Evolutionary conservation across 2,797 vertebrate species (phyloP).

Genomic region (Poeciliopsis paucimaculata): DNA sequence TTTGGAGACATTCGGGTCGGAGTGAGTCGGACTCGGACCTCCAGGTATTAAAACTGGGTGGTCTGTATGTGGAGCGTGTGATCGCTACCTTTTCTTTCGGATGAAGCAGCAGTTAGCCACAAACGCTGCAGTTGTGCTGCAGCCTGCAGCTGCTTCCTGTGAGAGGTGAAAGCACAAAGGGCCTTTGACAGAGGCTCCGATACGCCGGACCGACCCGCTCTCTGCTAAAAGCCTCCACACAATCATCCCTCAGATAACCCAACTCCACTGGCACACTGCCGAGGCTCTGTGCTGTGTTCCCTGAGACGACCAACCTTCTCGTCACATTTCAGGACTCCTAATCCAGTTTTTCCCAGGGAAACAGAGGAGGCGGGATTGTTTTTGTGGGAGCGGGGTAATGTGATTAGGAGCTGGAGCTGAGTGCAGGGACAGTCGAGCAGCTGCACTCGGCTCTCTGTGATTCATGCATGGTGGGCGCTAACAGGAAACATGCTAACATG

Average conservation of each 20-base stretch:
- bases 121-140: slow-evolving; percentile 43
- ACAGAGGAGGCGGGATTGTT: slow-evolving; percentile 46
- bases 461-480: slow-evolving; percentile 39
- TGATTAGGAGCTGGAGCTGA: slow-evolving; percentile 65
- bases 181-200: slow-evolving; percentile 66
- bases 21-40: background rate
- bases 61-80: slow-evolving; percentile 41
- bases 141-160: slow-evolving; percentile 68
- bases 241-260: slow-evolving; percentile 34
- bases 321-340: slow-evolving; percentile 54
- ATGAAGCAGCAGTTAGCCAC: slow-evolving; percentile 36
- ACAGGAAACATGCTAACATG: slow-evolving; percentile 30
- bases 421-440: slow-evolving; percentile 29
- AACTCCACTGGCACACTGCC: slow-evolving; percentile 48
- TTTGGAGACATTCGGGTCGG: background rate
- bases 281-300: slow-evolving; percentile 30
- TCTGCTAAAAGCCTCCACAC: slow-evolving; percentile 21
- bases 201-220: slow-evolving; percentile 30
- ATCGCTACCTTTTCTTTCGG: slow-evolving; percentile 41
- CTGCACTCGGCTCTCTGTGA: slow-evolving; percentile 24
- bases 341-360: slow-evolving; percentile 66
- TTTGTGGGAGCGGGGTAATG: slow-evolving; percentile 67
- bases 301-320: slow-evolving; percentile 24
- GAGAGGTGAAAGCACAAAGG: slow-evolving; percentile 64
- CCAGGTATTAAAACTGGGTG: background rate